These are phyloP conservation scores for Ephialtes manifestator DNA, from an alignment of 2,888 invertebrate genomes.

Conservation along the genomic window DNA sequence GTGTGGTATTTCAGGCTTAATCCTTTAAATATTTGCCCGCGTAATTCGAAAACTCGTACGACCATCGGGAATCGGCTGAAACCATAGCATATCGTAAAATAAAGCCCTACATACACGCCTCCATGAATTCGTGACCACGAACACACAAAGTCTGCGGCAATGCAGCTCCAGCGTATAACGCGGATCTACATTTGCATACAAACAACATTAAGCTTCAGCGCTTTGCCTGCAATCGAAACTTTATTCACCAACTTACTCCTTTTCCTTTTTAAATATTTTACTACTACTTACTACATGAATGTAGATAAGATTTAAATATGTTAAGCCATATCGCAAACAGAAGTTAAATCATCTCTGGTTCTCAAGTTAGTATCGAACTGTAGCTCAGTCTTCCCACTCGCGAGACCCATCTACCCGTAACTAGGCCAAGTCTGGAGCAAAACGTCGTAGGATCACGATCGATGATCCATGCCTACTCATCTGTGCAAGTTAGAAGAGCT, in stretches of 20 bases:
- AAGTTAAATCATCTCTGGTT: background rate
- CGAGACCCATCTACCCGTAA: background rate
- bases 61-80: background rate
- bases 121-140: constrained; percentile 14
- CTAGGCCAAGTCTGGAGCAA: background rate
- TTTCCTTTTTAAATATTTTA: background rate
- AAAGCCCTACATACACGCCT: background rate
- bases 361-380: background rate
- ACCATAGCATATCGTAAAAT: constrained; percentile 6
- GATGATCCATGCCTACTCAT: background rate
- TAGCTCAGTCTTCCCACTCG: background rate
- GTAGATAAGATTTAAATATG: background rate
- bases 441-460: background rate
- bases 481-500: background rate
- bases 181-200: background rate
- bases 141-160: constrained; percentile 20
- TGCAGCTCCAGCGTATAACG: background rate
- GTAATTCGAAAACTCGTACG: background rate
- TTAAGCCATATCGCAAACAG: background rate
- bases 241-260: background rate
- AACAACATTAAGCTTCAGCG: background rate
- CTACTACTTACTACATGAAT: background rate
- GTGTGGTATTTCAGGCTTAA: background rate
- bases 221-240: background rate
- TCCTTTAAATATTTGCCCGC: background rate